A percentile compares a stretch with the other conserved stretches of the same genome.
Evolutionary conservation across 2,113 vertebrate species (phyloP).

Genomic region (Elaphurus davidianus): DNA sequence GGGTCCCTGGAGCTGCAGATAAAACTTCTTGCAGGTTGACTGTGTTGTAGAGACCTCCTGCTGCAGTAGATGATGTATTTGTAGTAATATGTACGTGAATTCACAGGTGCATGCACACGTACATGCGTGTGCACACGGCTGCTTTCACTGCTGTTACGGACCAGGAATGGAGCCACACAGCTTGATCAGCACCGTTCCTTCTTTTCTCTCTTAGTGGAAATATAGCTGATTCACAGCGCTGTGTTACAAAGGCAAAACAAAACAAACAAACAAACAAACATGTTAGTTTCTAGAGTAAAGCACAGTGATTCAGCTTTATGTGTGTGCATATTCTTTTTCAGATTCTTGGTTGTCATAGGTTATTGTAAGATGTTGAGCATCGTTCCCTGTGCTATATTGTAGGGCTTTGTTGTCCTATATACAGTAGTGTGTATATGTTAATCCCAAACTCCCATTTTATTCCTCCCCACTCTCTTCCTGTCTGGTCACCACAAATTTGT

Average conservation of each 20-base stretch:
- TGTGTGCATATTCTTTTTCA: not conserved
- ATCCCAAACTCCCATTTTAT: not conserved
- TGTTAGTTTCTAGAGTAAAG: not conserved
- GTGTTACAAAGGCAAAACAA: not conserved
- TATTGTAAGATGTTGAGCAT: not conserved
- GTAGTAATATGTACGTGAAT: accelerated
- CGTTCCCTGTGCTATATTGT: not conserved
- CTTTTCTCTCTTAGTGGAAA: not conserved
- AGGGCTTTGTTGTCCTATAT: not conserved
- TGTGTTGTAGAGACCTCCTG: not conserved
- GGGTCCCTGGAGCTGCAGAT: not conserved
- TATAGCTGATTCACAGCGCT: not conserved
- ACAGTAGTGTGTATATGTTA: not conserved
- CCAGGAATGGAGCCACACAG: not conserved
- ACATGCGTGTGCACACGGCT: no score
- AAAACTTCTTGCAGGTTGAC: not conserved
- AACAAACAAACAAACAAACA: not conserved
- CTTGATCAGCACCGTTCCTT: not conserved
- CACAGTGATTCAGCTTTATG: not conserved
- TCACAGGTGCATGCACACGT: accelerated
- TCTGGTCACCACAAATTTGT: not conserved
- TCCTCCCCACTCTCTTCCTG: no score
- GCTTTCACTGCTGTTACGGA: accelerated
- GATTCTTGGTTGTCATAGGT: not conserved
- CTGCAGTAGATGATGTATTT: not conserved